Base-by-base conservation (phyloP, 1,140 invertebrate genomes). In the Musca vetustissima region DNA sequence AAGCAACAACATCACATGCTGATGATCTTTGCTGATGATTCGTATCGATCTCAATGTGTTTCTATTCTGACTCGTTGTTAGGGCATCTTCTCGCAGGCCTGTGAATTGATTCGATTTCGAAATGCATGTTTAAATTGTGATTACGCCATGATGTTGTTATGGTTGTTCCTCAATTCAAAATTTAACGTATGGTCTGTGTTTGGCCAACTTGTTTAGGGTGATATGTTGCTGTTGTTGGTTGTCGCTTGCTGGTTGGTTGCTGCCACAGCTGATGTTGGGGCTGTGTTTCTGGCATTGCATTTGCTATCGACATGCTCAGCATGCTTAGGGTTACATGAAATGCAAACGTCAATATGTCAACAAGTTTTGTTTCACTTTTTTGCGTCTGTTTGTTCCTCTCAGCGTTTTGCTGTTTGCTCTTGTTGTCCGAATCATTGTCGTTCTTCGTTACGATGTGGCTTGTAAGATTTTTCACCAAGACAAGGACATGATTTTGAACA, bases 291-390 rank as follows among this genome's bases (percentile, higher is more conserved):
- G 64, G 69, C 59, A 57, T 69, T 73, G 67, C 32, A 64, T 69
- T 77, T 49, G 73, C 77, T 80, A 78, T 80, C 76, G 74, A 80
- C 78, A 78, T 78, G 78, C 76, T 73, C 76, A 78, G 75, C 76
- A 75, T 78, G 75, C 73, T 67, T 75, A 73, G 70, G 70, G 74
- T 72, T 71, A 73, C 75, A 75, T 71, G 59, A 68, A 65, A 74
- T 65, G 69, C 69, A 70, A 73, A 74, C 75, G 71, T 78, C 76
- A 78, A 78, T 69, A 69, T 71, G 76, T 75, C 67, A 70, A 43
- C 52, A 36, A 57, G 52, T 68, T 59, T 43, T 43, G 28, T 61
- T 68, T 67, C 49, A 25, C 22, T n/a, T 48, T 22, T 49, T 50
- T 52, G 17, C 6, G 4, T 21, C n/a, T 17, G 17, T 17, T 52